Evolutionary conservation across 2,888 invertebrate genomes (phyloP), one percentile per base, ranked within the genome.

Genomic region (Parasteatoda lunata): DNA sequence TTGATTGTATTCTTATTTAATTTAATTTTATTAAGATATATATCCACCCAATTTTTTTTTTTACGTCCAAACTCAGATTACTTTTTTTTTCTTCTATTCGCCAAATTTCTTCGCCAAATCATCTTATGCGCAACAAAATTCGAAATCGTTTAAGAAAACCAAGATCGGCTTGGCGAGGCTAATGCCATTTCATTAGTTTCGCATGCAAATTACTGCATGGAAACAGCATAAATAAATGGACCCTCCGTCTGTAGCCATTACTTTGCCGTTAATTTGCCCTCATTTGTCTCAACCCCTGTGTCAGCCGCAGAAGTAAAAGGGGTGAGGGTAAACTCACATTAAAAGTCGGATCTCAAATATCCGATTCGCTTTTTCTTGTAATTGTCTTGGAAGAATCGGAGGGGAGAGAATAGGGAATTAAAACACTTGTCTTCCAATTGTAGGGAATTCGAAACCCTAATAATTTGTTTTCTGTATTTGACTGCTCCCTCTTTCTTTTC

Each of bases 211-310:
- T 87, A 87, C 86, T 72, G 65, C 81, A 87, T 87, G 82, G 72
- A 82, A 54, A 54, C 59, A 82, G 86, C 81, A 81, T 87, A 87
- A 87, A 87, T 87, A 82, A 82, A 82, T 87, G 82, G 81, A 87
- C 68, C 77, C 65, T 59, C 81, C 80, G 86, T 78, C 86, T 77
- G 86, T 82, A 77, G 77, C 86, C 81, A 87, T 87, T 82, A 81
- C 79, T 83, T 88, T 84, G 79, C 83, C 88, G 88, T 88, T 88
- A 88, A 88, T 88, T 88, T 88, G 88, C 65, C 30, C 88, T 88
- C 88, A 88, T 88, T 88, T 88, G 88, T 88, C 78, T 79, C 77
- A n/a, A 49, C 51, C 77, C 66, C 48, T 52, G 77, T 81, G 83
- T 88, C 88, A 88, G 83, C 79, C 75, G 65, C 83, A 82, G 82